Base-by-base conservation (phyloP, 2,888 invertebrate genomes). In the Polydesmus complanatus region DNA sequence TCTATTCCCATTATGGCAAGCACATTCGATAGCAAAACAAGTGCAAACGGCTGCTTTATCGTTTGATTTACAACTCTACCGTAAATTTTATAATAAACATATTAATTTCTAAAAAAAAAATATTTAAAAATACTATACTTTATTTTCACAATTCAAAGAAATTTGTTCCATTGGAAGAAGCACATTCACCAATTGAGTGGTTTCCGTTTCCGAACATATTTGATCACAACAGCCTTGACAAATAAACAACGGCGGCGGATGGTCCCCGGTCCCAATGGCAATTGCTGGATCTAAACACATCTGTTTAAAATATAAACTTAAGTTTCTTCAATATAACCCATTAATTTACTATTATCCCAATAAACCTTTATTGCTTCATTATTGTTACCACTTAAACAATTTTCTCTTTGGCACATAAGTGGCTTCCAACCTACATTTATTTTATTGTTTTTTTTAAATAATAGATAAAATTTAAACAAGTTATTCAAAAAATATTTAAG, bases 21-120 rank as follows among this genome's bases (percentile, higher is more conserved):
- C 93, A 73, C 98, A 98, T 73, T 97, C 97, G 54, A 86, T 88
- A 0, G 93, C 91, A 74, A 97, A 97, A 73, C 98, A 98, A 56
- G 96, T 93, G 11, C 92, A 90, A 64, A 92, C 85, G 0, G 96
- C 95, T 1, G 88, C 83, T 74, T 94, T 95, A 68, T 94, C 91
- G 0, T 82, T 79, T 0, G 93, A 88, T 55, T 91, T 83, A 72
- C 97, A 97, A 72, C 93, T 96, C 88, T 92, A 73, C 74, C 65
- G 64, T 27, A 37, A 62, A 58, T 25, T 18, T 22, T 21, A 48
- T 21, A 21, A 22, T 27, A 50, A 47, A 26, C 18, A 14, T 11
- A 37, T 22, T 21, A 19, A 21, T 2, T 51, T 52, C 53, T 52
- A 27, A 19, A 11, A 54, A 58, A 50, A 19, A 61, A 58, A 55